Evolutionary conservation across 1,140 invertebrate species (phyloP).

Genomic region (Drosophila kepulauana): DNA sequence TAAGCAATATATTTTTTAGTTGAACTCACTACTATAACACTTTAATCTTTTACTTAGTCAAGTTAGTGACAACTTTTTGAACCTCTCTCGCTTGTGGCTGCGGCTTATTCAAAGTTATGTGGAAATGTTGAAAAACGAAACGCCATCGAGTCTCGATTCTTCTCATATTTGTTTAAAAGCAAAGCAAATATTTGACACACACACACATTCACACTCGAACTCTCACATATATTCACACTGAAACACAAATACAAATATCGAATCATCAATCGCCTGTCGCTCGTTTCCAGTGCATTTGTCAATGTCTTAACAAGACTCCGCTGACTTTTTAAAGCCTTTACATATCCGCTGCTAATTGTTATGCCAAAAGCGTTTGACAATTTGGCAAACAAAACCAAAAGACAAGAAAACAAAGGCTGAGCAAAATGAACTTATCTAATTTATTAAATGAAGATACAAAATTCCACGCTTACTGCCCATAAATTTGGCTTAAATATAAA

Average conservation of each 20-base stretch:
- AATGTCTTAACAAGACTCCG: conserved; percentile 45
- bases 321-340: conserved; percentile 22
- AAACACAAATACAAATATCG: conserved; percentile 20
- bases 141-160: conserved; percentile 40
- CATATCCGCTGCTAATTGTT: conserved; percentile 62
- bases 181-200: conserved; percentile 68
- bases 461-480: conserved; percentile 52
- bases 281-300: conserved; percentile 56
- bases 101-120: conserved; percentile 43
- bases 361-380: conserved; percentile 69
- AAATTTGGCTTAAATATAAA: conserved; percentile 65
- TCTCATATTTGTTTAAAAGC: conserved; percentile 62
- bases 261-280: conserved; percentile 42
- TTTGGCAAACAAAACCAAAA: conserved; percentile 42
- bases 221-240: neutral
- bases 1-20: too few species aligned
- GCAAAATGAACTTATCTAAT: conserved; percentile 26
- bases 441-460: conserved; percentile 36
- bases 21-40: too few species aligned
- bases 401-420: conserved; percentile 1
- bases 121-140: conserved; percentile 56
- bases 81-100: conserved; percentile 17
- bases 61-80: neutral
- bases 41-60: too few species aligned
- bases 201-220: conserved; percentile 25